phyloP scores from a whole-genome alignment of 1,140 invertebrate species.

The Drosophila ercepeae region DNA sequence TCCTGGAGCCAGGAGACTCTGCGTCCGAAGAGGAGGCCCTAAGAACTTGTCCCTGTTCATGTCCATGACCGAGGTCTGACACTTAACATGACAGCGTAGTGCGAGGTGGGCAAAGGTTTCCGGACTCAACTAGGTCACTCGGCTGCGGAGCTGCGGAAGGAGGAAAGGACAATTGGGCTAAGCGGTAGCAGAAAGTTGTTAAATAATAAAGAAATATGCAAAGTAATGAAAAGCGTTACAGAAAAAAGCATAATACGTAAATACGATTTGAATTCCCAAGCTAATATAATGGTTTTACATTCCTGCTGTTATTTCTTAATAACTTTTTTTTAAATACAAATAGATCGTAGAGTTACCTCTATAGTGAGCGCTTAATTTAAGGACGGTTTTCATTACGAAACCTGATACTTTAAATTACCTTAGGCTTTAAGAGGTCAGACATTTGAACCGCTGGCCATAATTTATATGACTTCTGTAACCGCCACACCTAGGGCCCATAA shows the following conservation, averaged over 20 bases:
- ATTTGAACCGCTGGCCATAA: background rate
- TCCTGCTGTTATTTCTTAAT: too few species aligned
- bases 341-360: too few species aligned
- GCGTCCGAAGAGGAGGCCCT: constrained; percentile 16
- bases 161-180: constrained; percentile 1
- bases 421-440: background rate
- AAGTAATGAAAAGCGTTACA: constrained; percentile 27
- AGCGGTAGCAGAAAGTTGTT: constrained; percentile 2
- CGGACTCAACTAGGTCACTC: constrained; percentile 38
- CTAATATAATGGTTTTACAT: too few species aligned
- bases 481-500: constrained; percentile 3
- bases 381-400: background rate
- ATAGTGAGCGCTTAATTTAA: too few species aligned
- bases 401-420: background rate
- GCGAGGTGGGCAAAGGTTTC: constrained; percentile 17
- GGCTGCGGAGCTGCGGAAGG: background rate
- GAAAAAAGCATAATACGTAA: too few species aligned
- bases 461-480: constrained; percentile 4
- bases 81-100: constrained; percentile 54
- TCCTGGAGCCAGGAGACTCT: constrained; percentile 8
- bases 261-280: too few species aligned
- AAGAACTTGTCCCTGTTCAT: constrained; percentile 21
- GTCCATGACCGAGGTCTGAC: constrained; percentile 50
- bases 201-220: constrained; percentile 49
- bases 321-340: too few species aligned